Evolutionary conservation across 2,888 invertebrate genomes (phyloP), one percentile per base, ranked within the genome.

Genomic region (Arctia plantaginis): DNA sequence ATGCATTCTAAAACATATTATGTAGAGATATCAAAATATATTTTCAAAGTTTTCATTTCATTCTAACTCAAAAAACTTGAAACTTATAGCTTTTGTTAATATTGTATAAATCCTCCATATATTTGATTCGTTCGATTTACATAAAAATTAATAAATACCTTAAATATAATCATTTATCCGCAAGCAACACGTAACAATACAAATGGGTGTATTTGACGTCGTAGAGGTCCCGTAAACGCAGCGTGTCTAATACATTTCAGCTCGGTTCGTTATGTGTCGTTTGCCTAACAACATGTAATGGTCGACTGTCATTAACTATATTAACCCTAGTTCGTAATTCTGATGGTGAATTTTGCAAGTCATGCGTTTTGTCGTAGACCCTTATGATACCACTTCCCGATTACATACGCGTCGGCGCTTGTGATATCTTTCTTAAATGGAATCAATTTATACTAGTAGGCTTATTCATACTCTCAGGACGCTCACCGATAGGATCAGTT

Each of bases 231-330:
- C 88, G 86, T 87, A 90, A 91, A 92, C 93, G 92, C 93, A 93
- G 92, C 94, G 93, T 93, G 85, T 88, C 95, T 77, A 92, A 95
- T 93, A 89, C 93, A 91, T 92, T 91, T 95, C 90, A 89, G 93
- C 85, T 85, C 93, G 95, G 90, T 95, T 95, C 94, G 95, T 95
- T 95, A 93, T 84, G 85, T 90, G 89, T 93, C 91, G 92, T 93
- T 94, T 91, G 91, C 86, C 93, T 94, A 94, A 95, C 94, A 90
- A 91, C 93, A 88, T 85, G 92, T 94, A 95, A 95, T 95, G 90
- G 92, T 89, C 88, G 88, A 89, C 90, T 91, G 89, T 93, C 94
- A 94, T 95, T 95, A 95, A 93, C 91, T 92, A 88, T 91, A 92
- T 95, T 95, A 95, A 94, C 95, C 95, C 94, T 92, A 90, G 92